Evolutionary conservation across 2,888 invertebrate genomes (phyloP).

Genomic region (Unio delphinus): DNA sequence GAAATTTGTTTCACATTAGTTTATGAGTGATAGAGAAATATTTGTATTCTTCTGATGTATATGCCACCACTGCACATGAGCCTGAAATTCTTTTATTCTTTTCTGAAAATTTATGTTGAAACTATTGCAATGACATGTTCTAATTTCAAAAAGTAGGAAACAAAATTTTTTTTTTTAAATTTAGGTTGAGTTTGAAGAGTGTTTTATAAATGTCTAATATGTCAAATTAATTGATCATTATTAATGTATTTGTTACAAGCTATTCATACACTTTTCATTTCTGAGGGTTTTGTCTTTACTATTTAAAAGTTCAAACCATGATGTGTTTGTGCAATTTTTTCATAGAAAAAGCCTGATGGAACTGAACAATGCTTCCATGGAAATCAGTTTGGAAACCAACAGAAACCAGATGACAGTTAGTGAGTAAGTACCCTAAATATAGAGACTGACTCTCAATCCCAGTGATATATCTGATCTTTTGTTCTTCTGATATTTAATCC

Average conservation of each 20-base stretch:
- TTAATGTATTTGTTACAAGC: neutral
- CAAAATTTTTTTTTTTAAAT: too few relatives aligned
- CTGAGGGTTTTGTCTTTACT: neutral
- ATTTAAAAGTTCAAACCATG: too few relatives aligned
- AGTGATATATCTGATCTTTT: neutral
- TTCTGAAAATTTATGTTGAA: too few relatives aligned
- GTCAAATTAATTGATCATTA: neutral
- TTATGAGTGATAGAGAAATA: neutral
- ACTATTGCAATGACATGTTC: too few relatives aligned
- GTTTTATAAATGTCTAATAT: too few relatives aligned
- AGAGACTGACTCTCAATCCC: neutral
- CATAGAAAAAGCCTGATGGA: slow-evolving; percentile 86
- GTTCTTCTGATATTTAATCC: neutral
- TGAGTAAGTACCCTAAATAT: slow-evolving; percentile 75
- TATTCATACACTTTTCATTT: neutral
- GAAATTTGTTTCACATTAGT: too few relatives aligned
- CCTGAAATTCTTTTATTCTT: too few relatives aligned
- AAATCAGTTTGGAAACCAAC: slow-evolving; percentile 89
- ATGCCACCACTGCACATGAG: too few relatives aligned
- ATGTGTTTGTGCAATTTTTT: neutral
- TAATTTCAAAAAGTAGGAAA: too few relatives aligned
- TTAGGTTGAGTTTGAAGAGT: too few relatives aligned
- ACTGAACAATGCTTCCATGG: slow-evolving; percentile 89
- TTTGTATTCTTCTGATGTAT: too few relatives aligned
- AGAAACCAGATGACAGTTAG: slow-evolving; percentile 89